Evolutionary conservation across 2,888 invertebrate species (phyloP).

Genomic region (Cyrtodaria siliqua): DNA sequence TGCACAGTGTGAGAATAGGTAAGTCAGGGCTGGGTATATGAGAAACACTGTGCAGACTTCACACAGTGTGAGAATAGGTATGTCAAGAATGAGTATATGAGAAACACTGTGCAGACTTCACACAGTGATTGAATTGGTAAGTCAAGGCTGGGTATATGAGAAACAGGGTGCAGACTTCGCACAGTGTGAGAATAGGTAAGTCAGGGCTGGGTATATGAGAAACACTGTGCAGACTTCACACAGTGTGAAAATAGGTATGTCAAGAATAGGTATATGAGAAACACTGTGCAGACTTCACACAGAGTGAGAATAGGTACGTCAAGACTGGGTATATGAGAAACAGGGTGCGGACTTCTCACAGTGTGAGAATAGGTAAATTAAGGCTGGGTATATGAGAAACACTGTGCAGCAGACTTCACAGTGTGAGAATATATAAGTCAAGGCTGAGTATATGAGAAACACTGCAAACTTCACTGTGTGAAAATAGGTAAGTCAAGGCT

Average conservation of each 20-base stretch:
- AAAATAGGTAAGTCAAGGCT: no score
- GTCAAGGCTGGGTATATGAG: constrained; percentile 88
- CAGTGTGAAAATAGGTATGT: no score
- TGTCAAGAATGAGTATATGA: constrained; percentile 86
- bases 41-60: constrained; percentile 88
- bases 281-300: constrained; percentile 83
- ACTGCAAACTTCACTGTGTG: constrained; percentile 97
- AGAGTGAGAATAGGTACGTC: constrained; percentile 84
- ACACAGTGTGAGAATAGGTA: constrained; percentile 85
- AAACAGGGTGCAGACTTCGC: constrained; percentile 95
- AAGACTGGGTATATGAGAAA: constrained; percentile 88
- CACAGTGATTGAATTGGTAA: no score
- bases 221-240: constrained; percentile 87
- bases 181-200: no score
- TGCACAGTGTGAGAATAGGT: no score
- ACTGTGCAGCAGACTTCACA: constrained; percentile 98
- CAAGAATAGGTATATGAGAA: constrained; percentile 97
- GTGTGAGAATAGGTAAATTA: no score
- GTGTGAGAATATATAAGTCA: no score
- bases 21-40: constrained; percentile 97
- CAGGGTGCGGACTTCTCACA: constrained; percentile 96
- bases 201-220: constrained; percentile 97
- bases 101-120: constrained; percentile 95
- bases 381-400: constrained; percentile 88
- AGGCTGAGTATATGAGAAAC: constrained; percentile 88